Evolutionary conservation across 2,797 vertebrate genomes (phyloP).

Genomic region (Denticeps clupeoides): DNA sequence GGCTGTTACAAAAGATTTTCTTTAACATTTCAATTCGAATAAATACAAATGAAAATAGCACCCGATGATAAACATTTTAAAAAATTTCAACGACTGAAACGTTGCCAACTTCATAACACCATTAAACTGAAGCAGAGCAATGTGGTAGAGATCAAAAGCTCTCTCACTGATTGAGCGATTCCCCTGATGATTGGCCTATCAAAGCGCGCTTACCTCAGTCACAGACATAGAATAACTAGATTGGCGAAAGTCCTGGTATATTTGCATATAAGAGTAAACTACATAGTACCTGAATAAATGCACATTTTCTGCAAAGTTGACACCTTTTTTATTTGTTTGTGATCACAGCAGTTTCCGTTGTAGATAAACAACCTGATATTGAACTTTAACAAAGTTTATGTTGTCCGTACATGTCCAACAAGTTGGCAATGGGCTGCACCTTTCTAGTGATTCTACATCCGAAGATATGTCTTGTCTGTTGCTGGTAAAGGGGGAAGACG

Average conservation of each 20-base stretch:
- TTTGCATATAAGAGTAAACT: constrained; percentile 67
- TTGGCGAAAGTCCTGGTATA: constrained; percentile 51
- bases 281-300: constrained; percentile 63
- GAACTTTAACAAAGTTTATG: constrained; percentile 52
- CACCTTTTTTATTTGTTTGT: constrained; percentile 40
- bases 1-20: constrained; percentile 55
- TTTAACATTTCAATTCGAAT: constrained; percentile 48
- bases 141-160: constrained; percentile 57
- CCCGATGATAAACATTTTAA: constrained; percentile 52
- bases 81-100: background rate
- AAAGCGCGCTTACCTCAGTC: constrained; percentile 51
- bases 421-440: constrained; percentile 50
- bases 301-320: constrained; percentile 61
- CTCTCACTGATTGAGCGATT: constrained; percentile 50
- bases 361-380: constrained; percentile 57
- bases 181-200: constrained; percentile 62
- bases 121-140: constrained; percentile 37
- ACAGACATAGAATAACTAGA: constrained; percentile 67
- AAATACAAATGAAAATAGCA: constrained; percentile 59
- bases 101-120: no score
- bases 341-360: constrained; percentile 67
- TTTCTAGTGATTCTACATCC: constrained; percentile 61
- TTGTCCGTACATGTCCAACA: constrained; percentile 40
- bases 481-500: constrained; percentile 61
- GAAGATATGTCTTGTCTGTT: constrained; percentile 56